Evolutionary conservation across 2,113 vertebrate genomes (phyloP).

Genomic region (Nanorana parkeri): DNA sequence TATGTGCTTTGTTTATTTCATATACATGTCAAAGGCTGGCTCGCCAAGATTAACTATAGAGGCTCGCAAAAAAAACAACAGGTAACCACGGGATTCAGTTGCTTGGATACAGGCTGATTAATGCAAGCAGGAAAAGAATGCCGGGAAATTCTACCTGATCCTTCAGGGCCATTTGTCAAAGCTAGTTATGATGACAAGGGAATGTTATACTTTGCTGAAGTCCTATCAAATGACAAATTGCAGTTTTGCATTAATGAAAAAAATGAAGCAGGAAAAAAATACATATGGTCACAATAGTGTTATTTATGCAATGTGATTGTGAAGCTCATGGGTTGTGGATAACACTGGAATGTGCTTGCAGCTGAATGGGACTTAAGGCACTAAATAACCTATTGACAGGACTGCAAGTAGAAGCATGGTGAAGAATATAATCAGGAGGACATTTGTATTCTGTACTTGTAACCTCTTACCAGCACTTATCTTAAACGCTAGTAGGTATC

Average conservation of each 20-base stretch:
- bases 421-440: conserved; percentile 63
- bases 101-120: conserved; percentile 70
- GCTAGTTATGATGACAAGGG: conserved; percentile 65
- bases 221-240: conserved; percentile 50
- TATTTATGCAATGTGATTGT: background rate
- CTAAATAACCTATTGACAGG: conserved; percentile 5
- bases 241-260: conserved; percentile 40
- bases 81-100: conserved; percentile 65
- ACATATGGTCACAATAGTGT: conserved; percentile 23
- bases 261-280: conserved; percentile 20
- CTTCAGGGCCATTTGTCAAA: conserved; percentile 68
- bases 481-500: conserved; percentile 63
- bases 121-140: conserved; percentile 59
- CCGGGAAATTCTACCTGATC: conserved; percentile 67
- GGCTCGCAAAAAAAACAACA: conserved; percentile 62
- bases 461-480: conserved; percentile 62
- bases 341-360: background rate
- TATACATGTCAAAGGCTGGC: conserved; percentile 38
- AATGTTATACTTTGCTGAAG: conserved; percentile 62
- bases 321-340: background rate
- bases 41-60: conserved; percentile 63
- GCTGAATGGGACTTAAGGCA: background rate
- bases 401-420: conserved; percentile 13
- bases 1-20: conserved; percentile 8
- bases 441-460: conserved; percentile 65